A percentile compares a stretch with the other conserved stretches of the same genome.
Evolutionary conservation across 2,797 vertebrate genomes (phyloP).

Genomic region (Xenops minutus): DNA sequence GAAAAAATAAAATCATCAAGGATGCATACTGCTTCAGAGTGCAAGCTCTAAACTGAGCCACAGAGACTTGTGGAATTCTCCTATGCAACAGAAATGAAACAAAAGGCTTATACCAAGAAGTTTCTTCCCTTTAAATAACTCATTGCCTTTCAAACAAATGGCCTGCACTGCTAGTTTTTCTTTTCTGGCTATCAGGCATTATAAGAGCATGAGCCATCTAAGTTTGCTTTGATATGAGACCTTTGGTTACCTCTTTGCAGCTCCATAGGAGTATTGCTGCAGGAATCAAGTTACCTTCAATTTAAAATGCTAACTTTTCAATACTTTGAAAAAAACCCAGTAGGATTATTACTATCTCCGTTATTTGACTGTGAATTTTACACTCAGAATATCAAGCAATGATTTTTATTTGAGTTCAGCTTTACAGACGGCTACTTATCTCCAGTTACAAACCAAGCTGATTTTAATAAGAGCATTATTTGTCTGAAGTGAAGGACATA

Average conservation of each 20-base stretch:
- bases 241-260: not conserved
- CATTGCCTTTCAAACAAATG: not conserved
- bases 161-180: not conserved
- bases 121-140: not conserved
- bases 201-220: not conserved
- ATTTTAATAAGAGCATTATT: conserved; percentile 5
- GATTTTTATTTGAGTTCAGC: not conserved
- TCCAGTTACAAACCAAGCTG: not conserved
- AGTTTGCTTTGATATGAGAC: not conserved
- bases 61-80: not conserved
- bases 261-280: not conserved
- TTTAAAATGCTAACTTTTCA: not conserved
- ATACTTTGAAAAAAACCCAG: not conserved
- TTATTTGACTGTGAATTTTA: not conserved
- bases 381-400: not conserved
- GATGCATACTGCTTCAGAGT: not conserved
- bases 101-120: not conserved
- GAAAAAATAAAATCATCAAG: not conserved
- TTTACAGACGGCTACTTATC: not conserved
- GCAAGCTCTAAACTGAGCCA: not conserved
- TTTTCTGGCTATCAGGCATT: not conserved
- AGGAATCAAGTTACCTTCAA: not conserved
- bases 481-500: not conserved
- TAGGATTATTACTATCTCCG: not conserved
- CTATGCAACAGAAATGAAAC: not conserved